Base-by-base conservation (phyloP, 2,888 invertebrate genomes). In the Epinotia ramella region DNA sequence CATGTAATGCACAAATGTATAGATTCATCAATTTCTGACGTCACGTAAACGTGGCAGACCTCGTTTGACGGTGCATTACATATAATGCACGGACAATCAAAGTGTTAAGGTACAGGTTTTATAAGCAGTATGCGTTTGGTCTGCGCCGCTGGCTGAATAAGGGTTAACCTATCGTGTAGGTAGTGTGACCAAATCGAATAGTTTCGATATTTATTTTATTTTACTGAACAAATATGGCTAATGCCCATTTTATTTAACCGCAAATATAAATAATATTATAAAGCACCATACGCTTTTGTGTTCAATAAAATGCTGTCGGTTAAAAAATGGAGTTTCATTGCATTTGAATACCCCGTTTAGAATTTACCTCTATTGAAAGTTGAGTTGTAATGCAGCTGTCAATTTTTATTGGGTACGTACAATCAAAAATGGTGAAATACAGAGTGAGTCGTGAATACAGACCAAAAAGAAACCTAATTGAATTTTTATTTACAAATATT, bases 261-360 rank as follows among this genome's bases (percentile, higher is more conserved):
- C 69, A n/a, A 53, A n/a, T 53, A n/a, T 53, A 53, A 73, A 77
- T 86, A 87, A 86, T 84, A 85, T 86, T 87, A 86, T 84, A 85
- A 81, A 82, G 86, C 86, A 87, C 87, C 77, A 77, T 82, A 87
- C 88, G 89, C 87, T 86, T 83, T 87, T 87, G 87, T 89, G 89
- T 89, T 90, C 87, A 89, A 87, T 89, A 89, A 89, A 89, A 86
- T 40, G 60, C 62, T 53, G 16, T 71, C 62, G 53, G 63, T 70
- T 49, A n/a, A 62, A 70, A 16, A 16, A 20, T 33, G 11, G 18
- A 16, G 16, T 68, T 68, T 68, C 20, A 59, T 68, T 68, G 24
- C 33, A 62, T 64, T 13, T 46, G 9, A 53, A 53, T 53, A n/a
- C 53, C 16, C 53, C 6, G 16, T 53, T 53, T 53, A 5, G n/a